Percentiles rank a stretch among this genome's conserved stretches.
phyloP scores from a whole-genome alignment of 1,140 invertebrate species.

The Halyomorpha halys region DNA sequence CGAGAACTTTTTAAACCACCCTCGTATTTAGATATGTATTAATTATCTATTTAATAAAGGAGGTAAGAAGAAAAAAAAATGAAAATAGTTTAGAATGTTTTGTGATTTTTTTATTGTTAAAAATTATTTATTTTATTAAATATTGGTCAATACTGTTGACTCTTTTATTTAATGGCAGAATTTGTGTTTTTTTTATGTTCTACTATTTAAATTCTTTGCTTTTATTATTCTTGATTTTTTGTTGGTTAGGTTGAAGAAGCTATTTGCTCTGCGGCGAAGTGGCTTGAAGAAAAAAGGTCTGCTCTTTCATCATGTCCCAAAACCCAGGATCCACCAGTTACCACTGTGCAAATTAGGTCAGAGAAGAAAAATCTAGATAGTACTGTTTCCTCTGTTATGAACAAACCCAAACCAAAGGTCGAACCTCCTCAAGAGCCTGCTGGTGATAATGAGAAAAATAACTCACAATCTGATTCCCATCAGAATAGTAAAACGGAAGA shows the following conservation, averaged over 20 bases:
- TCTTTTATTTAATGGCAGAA: too few relatives aligned
- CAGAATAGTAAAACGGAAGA: conserved; percentile 34
- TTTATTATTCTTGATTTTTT: not conserved
- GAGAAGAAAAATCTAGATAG: conserved; percentile 62
- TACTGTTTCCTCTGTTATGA: conserved; percentile 59
- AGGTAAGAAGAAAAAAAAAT: too few relatives aligned
- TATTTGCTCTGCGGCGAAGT: conserved; percentile 39
- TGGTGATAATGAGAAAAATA: conserved; percentile 32
- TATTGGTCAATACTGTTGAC: too few relatives aligned
- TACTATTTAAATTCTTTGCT: too few relatives aligned
- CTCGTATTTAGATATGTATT: too few relatives aligned
- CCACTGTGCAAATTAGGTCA: conserved; percentile 60
- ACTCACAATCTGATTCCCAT: conserved; percentile 33
- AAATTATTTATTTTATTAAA: too few relatives aligned
- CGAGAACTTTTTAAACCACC: too few relatives aligned
- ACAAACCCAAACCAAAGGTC: conserved; percentile 64
- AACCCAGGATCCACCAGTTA: conserved; percentile 57
- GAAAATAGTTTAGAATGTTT: too few relatives aligned
- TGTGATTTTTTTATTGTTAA: too few relatives aligned
- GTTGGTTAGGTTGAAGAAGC: conserved; percentile 34
- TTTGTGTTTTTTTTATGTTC: too few relatives aligned
- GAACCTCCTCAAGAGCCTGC: conserved; percentile 37
- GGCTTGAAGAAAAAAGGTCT: conserved; percentile 31
- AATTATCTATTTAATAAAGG: too few relatives aligned
- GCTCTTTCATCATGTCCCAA: conserved; percentile 48